phyloP scores from a whole-genome alignment of 2,888 invertebrate species.

The Macrosiphum euphorbiae region DNA sequence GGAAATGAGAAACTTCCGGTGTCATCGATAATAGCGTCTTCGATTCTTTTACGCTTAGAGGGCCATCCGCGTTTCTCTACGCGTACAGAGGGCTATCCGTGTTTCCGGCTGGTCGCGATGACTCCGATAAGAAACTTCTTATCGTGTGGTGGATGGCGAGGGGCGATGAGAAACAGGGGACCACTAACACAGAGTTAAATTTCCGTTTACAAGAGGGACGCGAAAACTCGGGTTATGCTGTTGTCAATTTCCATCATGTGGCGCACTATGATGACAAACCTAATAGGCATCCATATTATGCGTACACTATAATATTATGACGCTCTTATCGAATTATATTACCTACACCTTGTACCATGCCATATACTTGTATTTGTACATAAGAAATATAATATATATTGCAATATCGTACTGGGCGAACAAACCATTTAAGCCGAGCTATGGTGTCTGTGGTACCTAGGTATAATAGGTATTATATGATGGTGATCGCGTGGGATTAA shows the following conservation, averaged over 20 bases:
- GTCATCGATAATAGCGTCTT: slow-evolving; percentile 46
- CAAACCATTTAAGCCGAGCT: neutral
- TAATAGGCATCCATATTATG: neutral
- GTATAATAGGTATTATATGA: neutral
- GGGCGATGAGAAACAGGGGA: neutral
- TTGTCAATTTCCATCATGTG: neutral
- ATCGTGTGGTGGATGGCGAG: neutral
- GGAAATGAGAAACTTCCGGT: slow-evolving; percentile 61
- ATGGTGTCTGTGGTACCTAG: neutral
- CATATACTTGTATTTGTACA: too few relatives aligned
- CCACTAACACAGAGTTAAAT: slow-evolving; percentile 3
- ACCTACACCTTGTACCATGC: too few relatives aligned
- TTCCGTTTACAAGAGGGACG: slow-evolving; percentile 14
- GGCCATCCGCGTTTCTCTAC: slow-evolving; percentile 26
- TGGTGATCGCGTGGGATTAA: neutral
- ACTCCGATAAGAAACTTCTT: slow-evolving; percentile 30
- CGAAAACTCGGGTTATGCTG: neutral
- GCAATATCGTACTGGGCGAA: neutral
- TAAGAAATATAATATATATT: neutral
- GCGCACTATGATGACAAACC: neutral
- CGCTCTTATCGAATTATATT: slow-evolving; percentile 16
- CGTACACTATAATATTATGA: too few relatives aligned
- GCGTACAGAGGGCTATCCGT: slow-evolving; percentile 21
- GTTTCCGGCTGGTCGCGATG: slow-evolving; percentile 61
- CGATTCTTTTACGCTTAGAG: slow-evolving; percentile 49